phyloP scores from a whole-genome alignment of 2,888 invertebrate species.

The Melanotus villosus region DNA sequence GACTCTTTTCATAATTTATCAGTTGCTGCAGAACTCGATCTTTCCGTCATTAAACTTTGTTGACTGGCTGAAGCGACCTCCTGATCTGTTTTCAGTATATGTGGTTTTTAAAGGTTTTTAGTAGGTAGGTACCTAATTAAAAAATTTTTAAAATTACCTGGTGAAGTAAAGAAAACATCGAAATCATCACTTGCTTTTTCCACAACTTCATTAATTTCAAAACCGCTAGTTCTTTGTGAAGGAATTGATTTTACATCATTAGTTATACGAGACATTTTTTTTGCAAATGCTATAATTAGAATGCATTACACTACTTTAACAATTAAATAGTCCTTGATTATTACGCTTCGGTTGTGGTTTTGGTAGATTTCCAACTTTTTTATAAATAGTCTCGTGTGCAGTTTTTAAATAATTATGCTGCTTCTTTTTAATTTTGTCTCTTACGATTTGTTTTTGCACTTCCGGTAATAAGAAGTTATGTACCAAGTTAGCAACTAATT shows the following conservation, averaged over 20 bases:
- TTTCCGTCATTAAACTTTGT: too few relatives aligned
- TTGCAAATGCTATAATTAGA: not conserved
- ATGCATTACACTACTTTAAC: not conserved
- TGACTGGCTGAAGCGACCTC: too few relatives aligned
- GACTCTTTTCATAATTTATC: too few relatives aligned
- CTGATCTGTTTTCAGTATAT: too few relatives aligned
- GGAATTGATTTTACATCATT: not conserved
- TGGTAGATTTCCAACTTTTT: constrained; percentile 28
- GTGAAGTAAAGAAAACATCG: too few relatives aligned
- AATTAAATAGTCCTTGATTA: not conserved
- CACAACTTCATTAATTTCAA: not conserved
- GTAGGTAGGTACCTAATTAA: too few relatives aligned
- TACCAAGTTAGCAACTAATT: constrained; percentile 72
- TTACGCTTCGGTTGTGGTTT: constrained; percentile 23
- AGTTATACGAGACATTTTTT: not conserved
- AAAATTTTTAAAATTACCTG: too few relatives aligned
- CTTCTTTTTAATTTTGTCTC: constrained; percentile 63
- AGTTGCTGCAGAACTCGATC: too few relatives aligned
- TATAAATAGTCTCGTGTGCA: constrained; percentile 66
- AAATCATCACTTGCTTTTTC: too few relatives aligned
- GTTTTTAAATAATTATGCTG: constrained; percentile 65
- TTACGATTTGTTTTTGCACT: constrained; percentile 67
- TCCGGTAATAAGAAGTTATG: constrained; percentile 74
- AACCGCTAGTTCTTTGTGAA: not conserved
- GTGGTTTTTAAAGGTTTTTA: too few relatives aligned